A percentile compares a stretch with the other conserved stretches of the same genome.
Conservation (phyloP, 2,888 invertebrate genomes). For the Copidosoma aretas region DNA sequence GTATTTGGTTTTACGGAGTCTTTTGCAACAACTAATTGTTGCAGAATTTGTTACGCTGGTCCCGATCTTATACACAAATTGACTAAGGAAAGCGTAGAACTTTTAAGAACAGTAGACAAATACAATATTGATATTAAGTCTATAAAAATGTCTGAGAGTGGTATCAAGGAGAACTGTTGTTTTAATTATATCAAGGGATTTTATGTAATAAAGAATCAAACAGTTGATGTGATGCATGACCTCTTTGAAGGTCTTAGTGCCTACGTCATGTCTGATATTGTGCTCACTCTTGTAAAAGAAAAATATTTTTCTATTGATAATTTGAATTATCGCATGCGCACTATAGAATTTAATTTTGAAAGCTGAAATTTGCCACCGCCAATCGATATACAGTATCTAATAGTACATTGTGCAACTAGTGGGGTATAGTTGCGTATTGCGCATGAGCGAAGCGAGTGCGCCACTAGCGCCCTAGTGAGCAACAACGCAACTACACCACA, state of each 20-base stretch:
- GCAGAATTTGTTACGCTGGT: conserved; percentile 12
- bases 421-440: too few species aligned
- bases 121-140: conserved; percentile 3
- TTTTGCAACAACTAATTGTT: conserved; percentile 5
- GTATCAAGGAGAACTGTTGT: not conserved
- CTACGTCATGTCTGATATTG: not conserved
- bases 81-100: conserved; percentile 2
- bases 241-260: not conserved
- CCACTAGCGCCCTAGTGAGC: too few species aligned
- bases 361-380: not conserved
- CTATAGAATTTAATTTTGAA: not conserved
- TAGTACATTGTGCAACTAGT: too few species aligned
- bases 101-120: conserved; percentile 6
- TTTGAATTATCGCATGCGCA: not conserved
- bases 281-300: not conserved
- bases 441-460: too few species aligned
- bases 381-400: too few species aligned
- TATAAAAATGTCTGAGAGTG: not conserved
- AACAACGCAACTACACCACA: too few species aligned
- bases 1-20: conserved; percentile 5
- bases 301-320: not conserved
- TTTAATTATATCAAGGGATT: not conserved
- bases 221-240: conserved; percentile 5
- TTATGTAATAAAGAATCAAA: not conserved
- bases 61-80: not conserved